These are phyloP conservation scores for Coregonus ussuriensis DNA, from an alignment of 2,797 vertebrate species.

Conservation along the genomic window DNA sequence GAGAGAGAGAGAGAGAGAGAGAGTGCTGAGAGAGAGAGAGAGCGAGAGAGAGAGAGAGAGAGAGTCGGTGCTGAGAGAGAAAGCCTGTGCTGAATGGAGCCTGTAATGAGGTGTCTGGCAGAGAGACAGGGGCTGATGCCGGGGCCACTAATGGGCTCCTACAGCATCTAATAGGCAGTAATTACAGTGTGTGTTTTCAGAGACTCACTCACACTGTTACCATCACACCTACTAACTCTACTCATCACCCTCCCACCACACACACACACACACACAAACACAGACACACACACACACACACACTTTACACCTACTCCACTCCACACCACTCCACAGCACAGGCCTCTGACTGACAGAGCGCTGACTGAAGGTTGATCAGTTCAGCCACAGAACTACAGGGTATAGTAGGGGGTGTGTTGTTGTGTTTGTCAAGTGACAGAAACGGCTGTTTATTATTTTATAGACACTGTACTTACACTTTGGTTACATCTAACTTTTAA, in stretches of 20 bases:
- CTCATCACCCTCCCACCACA: constrained; percentile 45
- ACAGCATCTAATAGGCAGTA: constrained; percentile 74
- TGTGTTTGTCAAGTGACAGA: constrained; percentile 11
- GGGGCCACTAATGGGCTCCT: constrained; percentile 69
- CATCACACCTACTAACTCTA: constrained; percentile 63
- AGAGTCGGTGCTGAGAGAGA: too few species aligned
- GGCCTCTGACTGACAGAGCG: constrained; percentile 36
- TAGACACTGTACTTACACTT: too few species aligned
- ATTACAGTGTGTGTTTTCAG: constrained; percentile 77
- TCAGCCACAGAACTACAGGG: not conserved
- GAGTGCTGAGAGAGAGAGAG: too few species aligned
- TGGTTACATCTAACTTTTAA: too few species aligned
- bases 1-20: too few species aligned
- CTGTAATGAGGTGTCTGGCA: constrained; percentile 74
- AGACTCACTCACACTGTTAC: constrained; percentile 62
- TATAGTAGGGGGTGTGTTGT: not conserved
- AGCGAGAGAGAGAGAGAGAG: too few species aligned
- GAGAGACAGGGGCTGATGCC: constrained; percentile 50
- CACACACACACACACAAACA: constrained; percentile 7
- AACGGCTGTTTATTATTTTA: too few species aligned
- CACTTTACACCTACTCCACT: not conserved
- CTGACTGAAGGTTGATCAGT: constrained; percentile 6
- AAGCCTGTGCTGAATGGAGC: constrained; percentile 22
- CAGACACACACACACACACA: constrained; percentile 8
- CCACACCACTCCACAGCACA: not conserved